Evolutionary conservation across 1,140 invertebrate species (phyloP).

Genomic region (Homarus americanus): DNA sequence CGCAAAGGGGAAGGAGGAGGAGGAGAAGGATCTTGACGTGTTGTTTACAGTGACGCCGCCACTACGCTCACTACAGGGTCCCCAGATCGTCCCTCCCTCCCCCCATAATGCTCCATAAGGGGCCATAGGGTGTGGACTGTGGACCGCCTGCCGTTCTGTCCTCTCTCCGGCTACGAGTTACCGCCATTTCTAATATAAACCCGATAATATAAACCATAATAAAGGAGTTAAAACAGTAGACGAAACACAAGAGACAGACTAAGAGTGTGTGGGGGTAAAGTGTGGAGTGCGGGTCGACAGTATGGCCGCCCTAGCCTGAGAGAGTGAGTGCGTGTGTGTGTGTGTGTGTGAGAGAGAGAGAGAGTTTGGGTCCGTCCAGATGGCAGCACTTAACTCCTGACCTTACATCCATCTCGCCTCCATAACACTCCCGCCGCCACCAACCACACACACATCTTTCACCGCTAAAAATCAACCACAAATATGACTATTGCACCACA

Average conservation of each 20-base stretch:
- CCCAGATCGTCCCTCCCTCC: not conserved
- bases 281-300: not conserved
- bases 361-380: slow-evolving; percentile 27
- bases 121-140: slow-evolving; percentile 52
- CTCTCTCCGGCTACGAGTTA: no score
- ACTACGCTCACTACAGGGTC: slow-evolving; percentile 37
- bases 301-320: no score
- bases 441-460: no score
- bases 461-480: no score
- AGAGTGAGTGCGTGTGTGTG: no score
- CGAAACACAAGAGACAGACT: not conserved
- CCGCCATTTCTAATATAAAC: no score
- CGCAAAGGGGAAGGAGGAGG: no score
- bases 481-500: not conserved
- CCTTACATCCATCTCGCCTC: not conserved
- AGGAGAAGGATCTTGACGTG: not conserved
- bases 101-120: slow-evolving; percentile 34
- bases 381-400: slow-evolving; percentile 15
- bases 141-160: no score
- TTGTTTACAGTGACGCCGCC: slow-evolving; percentile 49
- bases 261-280: no score
- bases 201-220: no score
- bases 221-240: not conserved
- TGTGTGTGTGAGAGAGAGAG: no score
- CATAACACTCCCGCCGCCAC: not conserved